Evolutionary conservation across 2,888 invertebrate genomes (phyloP), one percentile per base, ranked within the genome.

Genomic region (Drosophila peninsularis): DNA sequence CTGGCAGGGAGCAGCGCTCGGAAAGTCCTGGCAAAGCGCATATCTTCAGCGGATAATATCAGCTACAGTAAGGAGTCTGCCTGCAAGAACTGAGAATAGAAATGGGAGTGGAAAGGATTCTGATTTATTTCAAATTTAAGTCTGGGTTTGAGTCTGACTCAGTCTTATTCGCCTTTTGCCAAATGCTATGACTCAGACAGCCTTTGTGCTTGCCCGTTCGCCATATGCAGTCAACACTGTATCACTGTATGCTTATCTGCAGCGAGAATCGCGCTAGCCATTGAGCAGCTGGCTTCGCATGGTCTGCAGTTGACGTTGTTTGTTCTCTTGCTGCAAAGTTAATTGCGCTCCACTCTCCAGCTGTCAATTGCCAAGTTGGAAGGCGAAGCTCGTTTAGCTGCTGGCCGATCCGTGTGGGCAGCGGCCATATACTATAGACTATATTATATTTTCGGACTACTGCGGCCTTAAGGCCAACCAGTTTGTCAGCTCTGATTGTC

Each of bases 321-420:
- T 62, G 61, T 62, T 55, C 54, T 55, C 55, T 10, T 34, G 47
- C 56, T 55, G 45, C 34, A 62, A 62, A 75, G 75, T 79, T 76
- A 76, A 76, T 76, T 76, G 75, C 75, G 80, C 79, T 75, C 55
- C 54, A 52, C 79, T 78, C 47, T 32, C 36, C 64, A 75, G 64
- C 79, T 76, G 75, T 78, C 75, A 76, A 76, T 78, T 47, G 75
- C 63, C 75, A 61, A 56, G 45, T 60, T 67, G 78, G 57, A 63
- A 55, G 78, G 49, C 52, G 17, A 52, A 52, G 52, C 47, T 37
- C 52, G 50, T 74, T 57, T 78, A 3, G 45, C 45, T 17, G 39
- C 17, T 19, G n/a, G n/a, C n/a, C 54, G 37, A 39, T 11, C 44
- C 45, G 69, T 64, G 75, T 75, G 75, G 79, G 75, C 56, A 54